Evolutionary conservation across 2,888 invertebrate genomes (phyloP).

Genomic region (Pantelozetes paolii): DNA sequence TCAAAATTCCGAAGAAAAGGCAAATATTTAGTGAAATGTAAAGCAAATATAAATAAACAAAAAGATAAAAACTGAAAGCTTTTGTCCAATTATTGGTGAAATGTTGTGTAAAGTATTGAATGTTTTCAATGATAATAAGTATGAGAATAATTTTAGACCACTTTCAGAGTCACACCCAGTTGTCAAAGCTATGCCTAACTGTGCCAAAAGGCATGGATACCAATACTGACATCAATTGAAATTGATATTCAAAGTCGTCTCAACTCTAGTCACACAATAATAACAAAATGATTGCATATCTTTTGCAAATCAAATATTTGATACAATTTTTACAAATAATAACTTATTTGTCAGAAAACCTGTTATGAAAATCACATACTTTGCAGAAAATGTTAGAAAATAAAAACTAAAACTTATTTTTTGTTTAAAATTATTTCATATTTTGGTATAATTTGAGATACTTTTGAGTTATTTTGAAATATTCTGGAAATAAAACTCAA

Average conservation of each 20-base stretch:
- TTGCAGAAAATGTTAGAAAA: too few relatives aligned
- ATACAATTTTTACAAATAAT: not conserved
- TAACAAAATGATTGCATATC: constrained; percentile 3
- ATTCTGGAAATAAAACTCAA: too few relatives aligned
- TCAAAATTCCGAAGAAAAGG: not conserved
- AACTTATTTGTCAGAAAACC: not conserved
- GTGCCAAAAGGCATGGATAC: not conserved
- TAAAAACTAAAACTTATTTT: too few relatives aligned
- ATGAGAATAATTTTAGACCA: not conserved
- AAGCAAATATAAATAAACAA: not conserved
- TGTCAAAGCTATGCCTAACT: constrained; percentile 2
- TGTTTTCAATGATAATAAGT: not conserved
- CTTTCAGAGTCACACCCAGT: constrained; percentile 12
- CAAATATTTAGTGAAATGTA: not conserved
- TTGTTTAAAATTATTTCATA: too few relatives aligned
- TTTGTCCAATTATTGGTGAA: too few relatives aligned
- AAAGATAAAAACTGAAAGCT: not conserved
- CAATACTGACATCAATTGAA: constrained; percentile 4
- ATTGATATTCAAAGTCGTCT: not conserved
- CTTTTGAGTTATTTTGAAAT: too few relatives aligned
- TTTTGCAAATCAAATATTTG: not conserved
- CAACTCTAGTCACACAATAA: not conserved
- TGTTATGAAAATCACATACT: too few relatives aligned
- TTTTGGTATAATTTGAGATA: too few relatives aligned
- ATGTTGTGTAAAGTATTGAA: too few relatives aligned